These are phyloP conservation scores for Porites australiensis DNA, from an alignment of 64 coral and sea anemone genomes.

Conservation along the genomic window DNA sequence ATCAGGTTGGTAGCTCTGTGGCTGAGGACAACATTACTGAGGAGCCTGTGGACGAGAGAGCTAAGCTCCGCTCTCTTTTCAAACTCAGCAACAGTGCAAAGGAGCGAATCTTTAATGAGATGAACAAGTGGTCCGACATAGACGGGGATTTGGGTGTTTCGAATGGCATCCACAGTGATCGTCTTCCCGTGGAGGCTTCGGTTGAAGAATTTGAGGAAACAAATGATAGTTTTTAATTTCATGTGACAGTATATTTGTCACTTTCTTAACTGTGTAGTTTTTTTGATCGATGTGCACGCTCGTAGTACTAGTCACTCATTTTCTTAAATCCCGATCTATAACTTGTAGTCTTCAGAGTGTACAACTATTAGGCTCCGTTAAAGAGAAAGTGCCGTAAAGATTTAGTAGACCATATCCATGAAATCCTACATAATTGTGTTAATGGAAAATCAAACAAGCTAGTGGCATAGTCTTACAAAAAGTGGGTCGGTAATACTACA, in stretches of 20 bases:
- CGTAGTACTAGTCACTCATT: too few relatives aligned
- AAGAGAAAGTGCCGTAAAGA: too few relatives aligned
- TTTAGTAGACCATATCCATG: too few relatives aligned
- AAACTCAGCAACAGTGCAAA: slow-evolving; percentile 9
- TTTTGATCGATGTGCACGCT: too few relatives aligned
- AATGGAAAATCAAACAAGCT: too few relatives aligned
- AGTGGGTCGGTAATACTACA: too few relatives aligned
- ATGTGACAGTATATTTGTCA: not conserved
- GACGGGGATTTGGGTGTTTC: not conserved
- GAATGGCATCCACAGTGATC: not conserved
- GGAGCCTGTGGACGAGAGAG: not conserved
- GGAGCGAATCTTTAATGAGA: not conserved
- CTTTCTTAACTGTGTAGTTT: too few relatives aligned
- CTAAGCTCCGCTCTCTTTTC: not conserved
- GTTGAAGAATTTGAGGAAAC: not conserved
- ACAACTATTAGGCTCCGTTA: too few relatives aligned
- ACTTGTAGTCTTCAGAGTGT: too few relatives aligned
- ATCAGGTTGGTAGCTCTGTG: not conserved
- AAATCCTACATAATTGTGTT: too few relatives aligned
- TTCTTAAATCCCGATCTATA: too few relatives aligned
- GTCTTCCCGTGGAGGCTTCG: not conserved
- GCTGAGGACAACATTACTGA: not conserved
- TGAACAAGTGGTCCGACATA: slow-evolving; percentile 22
- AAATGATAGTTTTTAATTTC: not conserved
- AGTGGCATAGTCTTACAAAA: too few relatives aligned